Percentiles rank a stretch among this genome's conserved stretches.
Evolutionary conservation across 2,113 vertebrate genomes (phyloP).

Genomic region (Caloenas nicobarica): DNA sequence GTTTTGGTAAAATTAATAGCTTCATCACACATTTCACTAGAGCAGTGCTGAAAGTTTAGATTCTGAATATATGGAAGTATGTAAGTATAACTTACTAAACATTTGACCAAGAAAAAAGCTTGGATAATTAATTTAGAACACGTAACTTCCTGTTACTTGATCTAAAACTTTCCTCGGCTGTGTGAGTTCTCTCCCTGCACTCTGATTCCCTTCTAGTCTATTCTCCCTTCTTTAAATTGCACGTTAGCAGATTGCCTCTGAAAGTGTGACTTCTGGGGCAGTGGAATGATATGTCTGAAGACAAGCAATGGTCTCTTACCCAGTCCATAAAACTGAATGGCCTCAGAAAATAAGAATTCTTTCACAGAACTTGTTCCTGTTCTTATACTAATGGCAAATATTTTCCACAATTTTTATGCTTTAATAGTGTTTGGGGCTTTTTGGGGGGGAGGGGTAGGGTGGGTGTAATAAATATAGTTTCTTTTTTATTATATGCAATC

Average conservation of each 20-base stretch:
- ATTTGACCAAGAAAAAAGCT: background rate
- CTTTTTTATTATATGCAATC: background rate
- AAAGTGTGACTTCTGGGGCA: background rate
- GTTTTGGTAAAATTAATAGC: constrained; percentile 25
- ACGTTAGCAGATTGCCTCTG: background rate
- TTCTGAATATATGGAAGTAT: background rate
- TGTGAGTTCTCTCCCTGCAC: background rate
- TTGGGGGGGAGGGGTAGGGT: too few species aligned
- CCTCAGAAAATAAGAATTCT: background rate
- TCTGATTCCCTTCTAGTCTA: background rate
- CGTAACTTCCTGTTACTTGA: background rate
- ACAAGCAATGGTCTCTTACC: background rate
- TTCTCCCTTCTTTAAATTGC: background rate
- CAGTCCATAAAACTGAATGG: background rate
- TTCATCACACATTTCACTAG: background rate
- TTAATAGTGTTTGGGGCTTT: background rate
- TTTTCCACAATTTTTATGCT: background rate
- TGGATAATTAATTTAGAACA: constrained; percentile 3
- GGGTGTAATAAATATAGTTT: background rate
- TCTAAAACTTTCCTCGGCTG: background rate
- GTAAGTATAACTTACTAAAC: background rate
- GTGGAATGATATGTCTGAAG: background rate
- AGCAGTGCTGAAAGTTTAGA: background rate
- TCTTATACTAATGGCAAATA: background rate
- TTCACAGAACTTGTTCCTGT: background rate